Conservation (phyloP, 2,797 vertebrate genomes). For the Aeoliscus strigatus region DNA sequence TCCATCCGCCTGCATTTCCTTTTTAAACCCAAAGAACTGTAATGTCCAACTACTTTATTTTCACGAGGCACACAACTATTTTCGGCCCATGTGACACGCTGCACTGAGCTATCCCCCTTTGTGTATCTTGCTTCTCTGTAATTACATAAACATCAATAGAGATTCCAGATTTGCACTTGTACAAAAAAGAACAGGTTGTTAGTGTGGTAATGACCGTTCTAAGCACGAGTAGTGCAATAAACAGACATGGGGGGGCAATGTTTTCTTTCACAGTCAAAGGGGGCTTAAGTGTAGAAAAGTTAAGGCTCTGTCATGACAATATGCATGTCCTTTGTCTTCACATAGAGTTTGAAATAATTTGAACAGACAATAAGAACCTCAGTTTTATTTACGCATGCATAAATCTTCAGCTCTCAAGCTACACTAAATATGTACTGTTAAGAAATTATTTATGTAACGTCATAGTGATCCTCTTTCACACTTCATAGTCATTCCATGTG, state of each 20-base stretch:
- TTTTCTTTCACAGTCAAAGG: slow-evolving; percentile 19
- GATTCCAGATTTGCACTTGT: neutral
- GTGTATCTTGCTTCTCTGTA: slow-evolving; percentile 5
- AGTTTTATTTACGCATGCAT: slow-evolving; percentile 18
- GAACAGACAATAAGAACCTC: slow-evolving; percentile 16
- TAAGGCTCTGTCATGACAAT: slow-evolving; percentile 19
- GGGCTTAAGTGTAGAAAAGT: neutral
- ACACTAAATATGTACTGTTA: slow-evolving; percentile 1
- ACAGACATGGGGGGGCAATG: slow-evolving; percentile 48
- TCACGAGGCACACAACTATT: no score
- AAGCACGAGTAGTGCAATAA: slow-evolving; percentile 14
- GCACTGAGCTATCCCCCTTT: no score
- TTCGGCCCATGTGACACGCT: no score
- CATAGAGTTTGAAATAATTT: slow-evolving; percentile 12
- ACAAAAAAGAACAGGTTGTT: slow-evolving; percentile 1
- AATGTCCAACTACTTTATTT: no score
- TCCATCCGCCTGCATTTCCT: no score
- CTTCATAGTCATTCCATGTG: slow-evolving; percentile 5
- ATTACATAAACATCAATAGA: slow-evolving; percentile 9
- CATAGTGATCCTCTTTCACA: slow-evolving; percentile 5
- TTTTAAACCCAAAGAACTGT: no score
- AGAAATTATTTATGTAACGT: slow-evolving; percentile 4
- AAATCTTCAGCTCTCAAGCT: slow-evolving; percentile 2
- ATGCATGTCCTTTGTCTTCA: slow-evolving; percentile 37
- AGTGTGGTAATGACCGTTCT: slow-evolving; percentile 1